Evolutionary conservation across 1,140 invertebrate genomes (phyloP), one percentile per base, ranked within the genome.

Genomic region (Drosophila ambigua): DNA sequence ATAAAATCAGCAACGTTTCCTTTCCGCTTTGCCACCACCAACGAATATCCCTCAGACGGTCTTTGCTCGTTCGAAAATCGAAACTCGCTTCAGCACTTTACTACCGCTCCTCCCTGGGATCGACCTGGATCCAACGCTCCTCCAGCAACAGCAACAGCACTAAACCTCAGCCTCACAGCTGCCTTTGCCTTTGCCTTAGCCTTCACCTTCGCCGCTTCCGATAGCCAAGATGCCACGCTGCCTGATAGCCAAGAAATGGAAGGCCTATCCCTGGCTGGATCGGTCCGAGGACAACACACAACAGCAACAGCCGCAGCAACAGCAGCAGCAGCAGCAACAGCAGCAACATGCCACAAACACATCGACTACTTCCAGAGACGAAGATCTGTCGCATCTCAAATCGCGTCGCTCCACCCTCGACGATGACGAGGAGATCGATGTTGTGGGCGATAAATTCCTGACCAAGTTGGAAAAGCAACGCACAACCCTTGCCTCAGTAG

Each of bases 201-300:
- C 35, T 39, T 39, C 11, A 39, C 35, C 35, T 26, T 46, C 20
- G 16, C 43, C 20, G 16, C 41, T 28, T 44, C 15, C 20, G 41
- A 50, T 24, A 41, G 15, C 43, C 20, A 75, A 43, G n/a, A 97
- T 97, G 96, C 96, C 96, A 92, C 95, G 96, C 91, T 97, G 96
- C 93, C 94, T 97, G 87, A 97, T 97, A 96, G 96, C 96, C 80
- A 97, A 97, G 93, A 97, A 97, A 93, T 97, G 96, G 96, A 97
- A 97, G 94, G 95, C 94, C 79, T 96, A 96, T 93, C 95, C 95
- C 76, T 95, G 95, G 95, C 94, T 94, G 85, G 95, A 95, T 91
- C 94, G 95, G 77, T 93, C 93, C 67, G 94, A 95, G 72, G 93
- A 94, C 57, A 82, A 55, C 16, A 48, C 39, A 59, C 78, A 63